phyloP scores from a whole-genome alignment of 2,888 invertebrate genomes.

The Melikaiella ostensackeni region DNA sequence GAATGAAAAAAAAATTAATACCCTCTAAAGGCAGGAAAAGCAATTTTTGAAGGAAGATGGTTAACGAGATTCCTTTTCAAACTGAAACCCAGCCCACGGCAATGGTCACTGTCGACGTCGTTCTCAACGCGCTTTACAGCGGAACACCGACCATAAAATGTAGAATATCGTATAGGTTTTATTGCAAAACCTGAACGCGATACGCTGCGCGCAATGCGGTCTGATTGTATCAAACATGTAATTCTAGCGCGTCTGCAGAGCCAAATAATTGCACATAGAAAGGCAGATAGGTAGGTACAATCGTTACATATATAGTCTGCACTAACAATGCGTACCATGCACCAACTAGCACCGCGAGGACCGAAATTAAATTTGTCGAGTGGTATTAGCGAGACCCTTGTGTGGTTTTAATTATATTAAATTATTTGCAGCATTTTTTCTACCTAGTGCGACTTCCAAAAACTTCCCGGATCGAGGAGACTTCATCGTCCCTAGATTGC shows the following conservation, averaged over 20 bases:
- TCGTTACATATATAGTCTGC: slow-evolving; percentile 7
- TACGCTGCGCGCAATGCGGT: slow-evolving; percentile 45
- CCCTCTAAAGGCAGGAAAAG: not conserved
- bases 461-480: slow-evolving; percentile 37
- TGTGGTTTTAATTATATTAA: slow-evolving; percentile 68
- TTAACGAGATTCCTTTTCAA: not conserved
- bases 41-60: not conserved
- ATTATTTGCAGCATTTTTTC: slow-evolving; percentile 62
- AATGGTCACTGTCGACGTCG: not conserved
- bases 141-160: not conserved
- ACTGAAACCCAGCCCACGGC: not conserved
- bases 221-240: slow-evolving; percentile 50
- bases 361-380: slow-evolving; percentile 69
- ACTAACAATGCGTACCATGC: slow-evolving; percentile 50
- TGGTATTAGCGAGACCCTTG: slow-evolving; percentile 57
- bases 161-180: slow-evolving; percentile 41
- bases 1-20: no score
- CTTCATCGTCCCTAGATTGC: not conserved
- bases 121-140: not conserved
- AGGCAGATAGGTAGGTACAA: slow-evolving; percentile 1
- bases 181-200: slow-evolving; percentile 46
- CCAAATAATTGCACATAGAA: slow-evolving; percentile 44
- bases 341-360: slow-evolving; percentile 53
- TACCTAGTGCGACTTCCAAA: slow-evolving; percentile 8
- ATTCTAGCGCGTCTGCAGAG: slow-evolving; percentile 43